Evolutionary conservation across 1,140 invertebrate species (phyloP).

Genomic region (Philotrypesis tridentata): DNA sequence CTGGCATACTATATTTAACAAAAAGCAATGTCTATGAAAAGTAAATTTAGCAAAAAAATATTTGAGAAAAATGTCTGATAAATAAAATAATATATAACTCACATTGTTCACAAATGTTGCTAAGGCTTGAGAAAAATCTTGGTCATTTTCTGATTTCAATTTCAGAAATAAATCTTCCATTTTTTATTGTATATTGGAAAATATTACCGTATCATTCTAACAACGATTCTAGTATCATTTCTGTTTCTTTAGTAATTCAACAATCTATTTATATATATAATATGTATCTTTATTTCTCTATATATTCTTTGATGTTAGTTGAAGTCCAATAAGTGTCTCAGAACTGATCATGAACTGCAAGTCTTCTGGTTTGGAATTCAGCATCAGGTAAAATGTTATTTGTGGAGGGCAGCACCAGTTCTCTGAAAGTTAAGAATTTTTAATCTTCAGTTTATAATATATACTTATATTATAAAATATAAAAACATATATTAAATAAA

Average conservation of each 20-base stretch:
- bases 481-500: too few relatives aligned
- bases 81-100: constrained; percentile 46
- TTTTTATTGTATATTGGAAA: constrained; percentile 17
- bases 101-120: constrained; percentile 61
- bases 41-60: constrained; percentile 23
- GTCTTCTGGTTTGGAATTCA: too few relatives aligned
- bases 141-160: constrained; percentile 54
- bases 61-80: neutral
- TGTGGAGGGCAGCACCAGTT: too few relatives aligned
- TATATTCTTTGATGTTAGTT: too few relatives aligned
- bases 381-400: too few relatives aligned
- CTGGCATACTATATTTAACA: constrained; percentile 69
- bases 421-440: too few relatives aligned
- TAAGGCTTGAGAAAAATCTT: constrained; percentile 58
- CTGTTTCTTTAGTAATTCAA: neutral
- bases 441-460: too few relatives aligned
- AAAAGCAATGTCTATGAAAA: constrained; percentile 45
- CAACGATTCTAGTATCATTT: neutral
- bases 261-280: neutral
- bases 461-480: too few relatives aligned
- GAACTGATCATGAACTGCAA: too few relatives aligned
- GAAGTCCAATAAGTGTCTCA: too few relatives aligned
- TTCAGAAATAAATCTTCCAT: constrained; percentile 57
- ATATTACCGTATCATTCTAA: neutral
- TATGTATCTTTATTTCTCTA: too few relatives aligned